A percentile compares a stretch with the other conserved stretches of the same genome.
Evolutionary conservation across 2,888 invertebrate genomes (phyloP).

Genomic region (Rhaphigaster nebulosa): DNA sequence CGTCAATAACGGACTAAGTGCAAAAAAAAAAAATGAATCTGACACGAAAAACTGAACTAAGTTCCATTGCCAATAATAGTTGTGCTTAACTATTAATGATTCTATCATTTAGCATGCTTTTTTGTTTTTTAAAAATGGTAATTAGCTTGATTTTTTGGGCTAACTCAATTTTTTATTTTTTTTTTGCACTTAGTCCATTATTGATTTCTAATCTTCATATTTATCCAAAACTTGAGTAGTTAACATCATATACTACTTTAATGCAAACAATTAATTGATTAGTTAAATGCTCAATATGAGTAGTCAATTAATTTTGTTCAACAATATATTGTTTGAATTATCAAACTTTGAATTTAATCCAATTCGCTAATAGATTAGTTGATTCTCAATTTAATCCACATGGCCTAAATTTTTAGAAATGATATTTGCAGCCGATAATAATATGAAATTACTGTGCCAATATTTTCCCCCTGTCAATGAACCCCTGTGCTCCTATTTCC

Average conservation of each 20-base stretch:
- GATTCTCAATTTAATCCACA: neutral
- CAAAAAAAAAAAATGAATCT: no score
- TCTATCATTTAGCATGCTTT: no score
- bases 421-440: neutral
- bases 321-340: neutral
- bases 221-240: neutral
- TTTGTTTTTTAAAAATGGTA: no score
- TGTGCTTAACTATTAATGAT: no score
- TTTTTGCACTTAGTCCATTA: no score
- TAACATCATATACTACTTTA: neutral
- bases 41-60: no score
- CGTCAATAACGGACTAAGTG: no score
- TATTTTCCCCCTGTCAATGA: neutral
- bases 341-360: neutral
- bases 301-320: neutral
- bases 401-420: neutral
- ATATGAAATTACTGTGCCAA: constrained; percentile 23
- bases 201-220: neutral
- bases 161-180: no score
- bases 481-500: neutral
- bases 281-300: constrained; percentile 10
- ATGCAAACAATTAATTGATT: neutral
- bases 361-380: neutral
- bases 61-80: no score
- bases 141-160: no score